phyloP scores from a whole-genome alignment of 2,888 invertebrate species.

The Nudaria mundana region DNA sequence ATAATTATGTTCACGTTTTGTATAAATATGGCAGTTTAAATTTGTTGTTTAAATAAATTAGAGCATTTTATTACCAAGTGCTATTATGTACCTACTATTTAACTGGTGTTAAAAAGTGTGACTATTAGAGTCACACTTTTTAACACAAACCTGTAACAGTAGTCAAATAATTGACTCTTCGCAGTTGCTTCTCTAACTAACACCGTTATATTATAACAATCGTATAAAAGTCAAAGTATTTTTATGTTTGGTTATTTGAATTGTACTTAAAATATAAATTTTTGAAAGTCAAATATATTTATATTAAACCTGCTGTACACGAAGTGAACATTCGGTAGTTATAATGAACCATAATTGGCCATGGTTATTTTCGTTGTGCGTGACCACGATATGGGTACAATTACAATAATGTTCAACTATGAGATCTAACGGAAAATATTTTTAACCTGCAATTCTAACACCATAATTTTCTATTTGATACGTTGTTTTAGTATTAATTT shows the following conservation, averaged over 20 bases:
- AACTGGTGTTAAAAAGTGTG: too few relatives aligned
- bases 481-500: conserved; percentile 25
- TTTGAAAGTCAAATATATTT: conserved; percentile 3
- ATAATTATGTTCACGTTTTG: conserved; percentile 1
- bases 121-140: not conserved
- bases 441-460: conserved; percentile 18
- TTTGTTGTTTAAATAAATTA: not conserved
- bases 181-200: not conserved
- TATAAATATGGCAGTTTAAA: conserved; percentile 4
- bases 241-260: not conserved
- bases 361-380: conserved; percentile 33
- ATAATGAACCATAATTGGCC: conserved; percentile 33
- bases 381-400: conserved; percentile 32
- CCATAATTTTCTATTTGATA: conserved; percentile 11
- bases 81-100: not conserved
- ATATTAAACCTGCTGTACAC: conserved; percentile 18
- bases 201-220: not conserved
- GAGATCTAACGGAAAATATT: conserved; percentile 22
- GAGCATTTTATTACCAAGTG: not conserved
- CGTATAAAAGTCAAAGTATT: not conserved
- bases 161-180: conserved; percentile 1
- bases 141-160: not conserved
- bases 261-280: not conserved
- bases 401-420: conserved; percentile 31
- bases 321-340: conserved; percentile 30